Percentiles rank a stretch among this genome's conserved stretches.
phyloP scores from a whole-genome alignment of 2,888 invertebrate species.

The Abrostola tripartita region DNA sequence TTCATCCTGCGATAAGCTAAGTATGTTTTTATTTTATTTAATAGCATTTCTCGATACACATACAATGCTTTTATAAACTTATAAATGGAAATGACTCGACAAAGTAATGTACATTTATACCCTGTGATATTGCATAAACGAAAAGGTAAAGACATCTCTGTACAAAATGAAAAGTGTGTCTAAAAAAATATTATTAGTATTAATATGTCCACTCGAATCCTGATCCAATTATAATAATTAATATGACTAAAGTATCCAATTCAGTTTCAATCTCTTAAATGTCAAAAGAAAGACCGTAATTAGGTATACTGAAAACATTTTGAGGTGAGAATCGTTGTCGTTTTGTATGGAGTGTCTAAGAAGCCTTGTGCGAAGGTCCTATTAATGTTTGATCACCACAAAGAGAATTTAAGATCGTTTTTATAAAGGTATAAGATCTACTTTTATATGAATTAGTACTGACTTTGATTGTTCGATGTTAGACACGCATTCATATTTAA shows the following conservation, averaged over 20 bases:
- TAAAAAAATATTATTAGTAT: neutral
- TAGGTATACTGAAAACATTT: too few species aligned
- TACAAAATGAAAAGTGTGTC: neutral
- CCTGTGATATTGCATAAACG: constrained; percentile 31
- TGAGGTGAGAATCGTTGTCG: too few species aligned
- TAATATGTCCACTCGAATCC: neutral
- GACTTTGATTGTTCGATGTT: constrained; percentile 29
- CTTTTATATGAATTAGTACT: constrained; percentile 46
- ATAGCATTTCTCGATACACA: constrained; percentile 21
- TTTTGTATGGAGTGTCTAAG: too few species aligned
- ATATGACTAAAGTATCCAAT: too few species aligned
- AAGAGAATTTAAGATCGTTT: constrained; percentile 36
- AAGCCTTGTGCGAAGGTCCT: neutral
- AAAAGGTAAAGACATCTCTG: constrained; percentile 12
- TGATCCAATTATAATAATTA: neutral
- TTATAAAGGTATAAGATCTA: constrained; percentile 22
- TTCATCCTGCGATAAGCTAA: constrained; percentile 31
- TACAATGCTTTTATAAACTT: constrained; percentile 14
- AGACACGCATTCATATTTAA: constrained; percentile 9
- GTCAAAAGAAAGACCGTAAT: too few species aligned
- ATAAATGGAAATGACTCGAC: neutral
- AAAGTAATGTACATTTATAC: constrained; percentile 42
- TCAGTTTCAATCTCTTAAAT: too few species aligned
- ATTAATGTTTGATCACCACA: constrained; percentile 19
- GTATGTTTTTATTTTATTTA: constrained; percentile 25